These are phyloP conservation scores for Invenusta paracnida DNA, from an alignment of 2,888 invertebrate genomes.

Conservation along the genomic window DNA sequence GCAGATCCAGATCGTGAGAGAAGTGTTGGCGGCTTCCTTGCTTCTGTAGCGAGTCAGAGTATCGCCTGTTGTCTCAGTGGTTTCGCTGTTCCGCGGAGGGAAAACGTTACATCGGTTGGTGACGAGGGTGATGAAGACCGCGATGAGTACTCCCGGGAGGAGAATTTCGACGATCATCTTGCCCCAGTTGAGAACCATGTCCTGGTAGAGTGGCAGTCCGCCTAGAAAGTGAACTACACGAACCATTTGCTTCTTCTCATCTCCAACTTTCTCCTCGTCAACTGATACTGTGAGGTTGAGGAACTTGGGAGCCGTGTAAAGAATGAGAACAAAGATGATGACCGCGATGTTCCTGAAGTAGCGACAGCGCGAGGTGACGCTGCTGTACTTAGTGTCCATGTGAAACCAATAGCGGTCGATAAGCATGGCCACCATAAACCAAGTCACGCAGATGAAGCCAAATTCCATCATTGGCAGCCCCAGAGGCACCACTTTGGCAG, in stretches of 20 bases:
- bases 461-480: not conserved
- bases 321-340: not conserved
- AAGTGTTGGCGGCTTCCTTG: not conserved
- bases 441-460: not conserved
- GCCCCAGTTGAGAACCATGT: not conserved
- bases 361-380: not conserved
- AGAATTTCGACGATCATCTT: not conserved
- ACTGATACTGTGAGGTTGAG: not conserved
- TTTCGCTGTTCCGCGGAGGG: not conserved
- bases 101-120: not conserved
- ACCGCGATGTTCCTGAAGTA: not conserved
- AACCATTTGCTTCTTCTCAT: not conserved
- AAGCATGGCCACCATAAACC: slow-evolving; percentile 9
- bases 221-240: not conserved
- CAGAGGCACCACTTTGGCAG: not conserved
- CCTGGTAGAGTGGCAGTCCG: not conserved
- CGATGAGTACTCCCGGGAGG: not conserved
- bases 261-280: not conserved
- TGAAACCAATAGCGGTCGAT: not conserved
- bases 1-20: slow-evolving; percentile 7
- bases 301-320: not conserved
- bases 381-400: not conserved
- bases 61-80: not conserved
- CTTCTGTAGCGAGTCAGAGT: not conserved
- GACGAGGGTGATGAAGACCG: not conserved